Base-by-base conservation (phyloP, 2,888 invertebrate species). In the Diachrysia chrysitis region DNA sequence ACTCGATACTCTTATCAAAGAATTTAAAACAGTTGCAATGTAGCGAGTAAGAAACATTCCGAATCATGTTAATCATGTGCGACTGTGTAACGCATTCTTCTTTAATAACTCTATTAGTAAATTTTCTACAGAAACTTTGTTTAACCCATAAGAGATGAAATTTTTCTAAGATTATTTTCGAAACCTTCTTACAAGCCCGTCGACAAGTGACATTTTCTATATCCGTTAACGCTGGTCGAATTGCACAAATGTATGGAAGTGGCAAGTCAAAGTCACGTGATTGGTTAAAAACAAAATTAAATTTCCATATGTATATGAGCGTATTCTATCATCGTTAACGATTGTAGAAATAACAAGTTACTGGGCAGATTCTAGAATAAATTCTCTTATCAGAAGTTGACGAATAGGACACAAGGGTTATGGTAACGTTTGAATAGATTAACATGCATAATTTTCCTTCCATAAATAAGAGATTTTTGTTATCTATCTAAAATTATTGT, bases 1-100 rank as follows among this genome's bases (percentile, higher is more conserved):
- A 42, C 42, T n/a, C n/a, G n/a, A n/a, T 42, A 42, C n/a, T 42
- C 42, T 42, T 42, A 42, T n/a, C 42, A 42, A 6, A 4, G n/a
- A 42, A 42, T 42, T n/a, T 42, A 42, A 42, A 42, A 42, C 42
- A n/a, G n/a, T 42, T 42, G n/a, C 42, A 42, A 42, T 42, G 16
- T 16, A 42, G 42, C n/a, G 42, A n/a, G n/a, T 42, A 16, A 42
- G n/a, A n/a, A 42, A n/a, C n/a, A 42, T n/a, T 42, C 42, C n/a
- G 16, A 42, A 42, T n/a, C 5, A 42, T 42, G 16, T n/a, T n/a
- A 25, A n/a, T n/a, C n/a, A n/a, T n/a, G n/a, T n/a, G n/a, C 14
- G 37, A 37, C 16, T 37, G 14, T 14, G 37, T 16, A 16, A 42
- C n/a, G n/a, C 42, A 42, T 16, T 42, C 42, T 42, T 42, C 42